Conservation (phyloP, 2,888 invertebrate species). For the Galerucella calmariensis region DNA sequence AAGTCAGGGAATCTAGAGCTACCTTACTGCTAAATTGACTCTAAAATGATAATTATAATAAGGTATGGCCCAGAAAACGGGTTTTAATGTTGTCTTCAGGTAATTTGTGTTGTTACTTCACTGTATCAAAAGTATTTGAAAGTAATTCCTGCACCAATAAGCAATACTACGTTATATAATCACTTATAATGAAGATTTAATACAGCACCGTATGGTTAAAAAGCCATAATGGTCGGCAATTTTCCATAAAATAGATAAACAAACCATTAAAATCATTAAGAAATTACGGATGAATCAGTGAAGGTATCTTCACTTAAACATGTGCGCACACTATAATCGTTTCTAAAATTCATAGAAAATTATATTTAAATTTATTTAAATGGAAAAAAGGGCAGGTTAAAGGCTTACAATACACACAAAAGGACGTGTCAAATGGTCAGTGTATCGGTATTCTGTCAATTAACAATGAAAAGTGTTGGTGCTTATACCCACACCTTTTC, state of each 20-base stretch:
- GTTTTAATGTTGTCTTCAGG: too few species aligned
- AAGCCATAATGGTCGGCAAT: not conserved
- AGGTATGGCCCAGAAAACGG: too few species aligned
- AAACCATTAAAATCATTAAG: not conserved
- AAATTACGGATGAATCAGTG: not conserved
- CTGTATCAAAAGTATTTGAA: too few species aligned
- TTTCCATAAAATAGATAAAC: not conserved
- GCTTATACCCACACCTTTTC: conserved; percentile 37
- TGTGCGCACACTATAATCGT: too few species aligned
- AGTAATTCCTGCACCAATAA: too few species aligned
- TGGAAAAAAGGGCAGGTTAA: not conserved
- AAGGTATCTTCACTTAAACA: too few species aligned
- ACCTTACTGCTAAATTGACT: too few species aligned
- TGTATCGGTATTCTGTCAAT: conserved; percentile 38
- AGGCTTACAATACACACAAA: not conserved
- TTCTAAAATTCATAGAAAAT: too few species aligned
- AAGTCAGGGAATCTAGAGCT: too few species aligned
- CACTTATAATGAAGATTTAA: not conserved
- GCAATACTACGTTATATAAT: not conserved
- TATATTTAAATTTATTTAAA: not conserved
- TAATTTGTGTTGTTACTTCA: too few species aligned
- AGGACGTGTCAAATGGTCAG: conserved; percentile 29
- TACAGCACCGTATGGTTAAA: not conserved
- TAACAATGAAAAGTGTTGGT: conserved; percentile 39
- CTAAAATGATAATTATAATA: too few species aligned